These are phyloP conservation scores for Ceuthmochares aereus DNA, from an alignment of 2,113 vertebrate genomes.

Conservation along the genomic window DNA sequence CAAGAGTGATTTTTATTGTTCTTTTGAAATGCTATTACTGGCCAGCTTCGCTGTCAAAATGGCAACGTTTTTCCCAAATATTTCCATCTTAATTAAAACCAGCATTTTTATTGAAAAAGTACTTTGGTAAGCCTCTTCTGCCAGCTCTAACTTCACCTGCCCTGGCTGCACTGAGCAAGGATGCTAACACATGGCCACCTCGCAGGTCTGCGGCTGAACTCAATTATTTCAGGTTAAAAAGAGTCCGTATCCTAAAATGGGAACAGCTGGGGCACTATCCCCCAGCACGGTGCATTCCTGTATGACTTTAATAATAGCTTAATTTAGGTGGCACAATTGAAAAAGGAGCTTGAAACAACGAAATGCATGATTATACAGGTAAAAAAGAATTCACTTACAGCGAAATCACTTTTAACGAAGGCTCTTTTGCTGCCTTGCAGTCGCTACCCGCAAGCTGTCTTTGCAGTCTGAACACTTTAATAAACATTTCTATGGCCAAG, in stretches of 20 bases:
- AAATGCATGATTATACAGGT: rapidly evolving
- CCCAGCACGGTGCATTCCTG: rapidly evolving
- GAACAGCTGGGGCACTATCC: rapidly evolving
- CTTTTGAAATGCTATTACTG: background rate
- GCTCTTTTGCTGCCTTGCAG: background rate
- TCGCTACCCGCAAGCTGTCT: background rate
- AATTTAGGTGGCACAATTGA: rapidly evolving
- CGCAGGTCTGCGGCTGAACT: background rate
- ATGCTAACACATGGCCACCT: background rate
- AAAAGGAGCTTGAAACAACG: background rate
- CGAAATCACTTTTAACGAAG: background rate
- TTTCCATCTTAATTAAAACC: constrained; percentile 55
- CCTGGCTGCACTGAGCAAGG: rapidly evolving
- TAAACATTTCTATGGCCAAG: background rate
- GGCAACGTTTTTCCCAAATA: constrained; percentile 8
- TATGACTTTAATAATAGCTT: background rate
- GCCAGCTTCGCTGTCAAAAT: background rate
- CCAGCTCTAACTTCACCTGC: background rate
- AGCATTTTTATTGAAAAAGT: background rate
- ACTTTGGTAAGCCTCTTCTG: background rate
- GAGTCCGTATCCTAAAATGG: background rate
- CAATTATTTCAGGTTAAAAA: background rate
- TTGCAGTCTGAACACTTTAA: rapidly evolving
- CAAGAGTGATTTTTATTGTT: constrained; percentile 56
- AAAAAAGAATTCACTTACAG: background rate